These are phyloP conservation scores for Nineta flava DNA, from an alignment of 2,888 invertebrate genomes.

Conservation along the genomic window DNA sequence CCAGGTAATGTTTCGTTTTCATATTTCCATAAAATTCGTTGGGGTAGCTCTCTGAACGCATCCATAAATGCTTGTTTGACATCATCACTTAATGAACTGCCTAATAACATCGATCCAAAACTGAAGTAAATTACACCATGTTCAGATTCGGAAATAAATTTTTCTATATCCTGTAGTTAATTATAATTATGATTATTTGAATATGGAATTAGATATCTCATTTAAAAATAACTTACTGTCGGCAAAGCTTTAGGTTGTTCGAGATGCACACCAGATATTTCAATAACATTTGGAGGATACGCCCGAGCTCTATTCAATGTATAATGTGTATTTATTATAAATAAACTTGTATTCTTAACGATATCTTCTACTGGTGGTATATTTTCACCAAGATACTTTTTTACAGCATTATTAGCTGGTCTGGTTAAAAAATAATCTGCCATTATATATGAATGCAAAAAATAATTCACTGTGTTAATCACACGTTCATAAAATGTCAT, in stretches of 20 bases:
- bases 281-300: slow-evolving; percentile 29
- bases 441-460: slow-evolving; percentile 15
- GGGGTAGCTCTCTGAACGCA: slow-evolving; percentile 43
- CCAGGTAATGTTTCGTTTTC: slow-evolving; percentile 40
- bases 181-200: neutral
- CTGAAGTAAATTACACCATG: slow-evolving; percentile 60
- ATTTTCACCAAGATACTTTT: slow-evolving; percentile 19
- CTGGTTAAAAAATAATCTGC: slow-evolving; percentile 7
- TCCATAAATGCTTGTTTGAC: slow-evolving; percentile 40
- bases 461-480: slow-evolving; percentile 15
- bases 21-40: slow-evolving; percentile 67
- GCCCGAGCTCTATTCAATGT: slow-evolving; percentile 28
- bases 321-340: slow-evolving; percentile 32
- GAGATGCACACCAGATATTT: slow-evolving; percentile 36
- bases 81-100: slow-evolving; percentile 41
- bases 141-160: slow-evolving; percentile 44
- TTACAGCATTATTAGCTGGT: slow-evolving; percentile 15
- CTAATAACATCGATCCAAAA: slow-evolving; percentile 58
- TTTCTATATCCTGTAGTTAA: slow-evolving; percentile 37
- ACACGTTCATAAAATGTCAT: slow-evolving; percentile 23
- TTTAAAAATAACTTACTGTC: slow-evolving; percentile 13
- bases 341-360: slow-evolving; percentile 28
- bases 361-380: slow-evolving; percentile 23
- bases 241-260: slow-evolving; percentile 18
- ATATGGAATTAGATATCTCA: neutral